A percentile compares a stretch with the other conserved stretches of the same genome.
Evolutionary conservation across 2,113 vertebrate species (phyloP).

Genomic region (Otocyon megalotis): DNA sequence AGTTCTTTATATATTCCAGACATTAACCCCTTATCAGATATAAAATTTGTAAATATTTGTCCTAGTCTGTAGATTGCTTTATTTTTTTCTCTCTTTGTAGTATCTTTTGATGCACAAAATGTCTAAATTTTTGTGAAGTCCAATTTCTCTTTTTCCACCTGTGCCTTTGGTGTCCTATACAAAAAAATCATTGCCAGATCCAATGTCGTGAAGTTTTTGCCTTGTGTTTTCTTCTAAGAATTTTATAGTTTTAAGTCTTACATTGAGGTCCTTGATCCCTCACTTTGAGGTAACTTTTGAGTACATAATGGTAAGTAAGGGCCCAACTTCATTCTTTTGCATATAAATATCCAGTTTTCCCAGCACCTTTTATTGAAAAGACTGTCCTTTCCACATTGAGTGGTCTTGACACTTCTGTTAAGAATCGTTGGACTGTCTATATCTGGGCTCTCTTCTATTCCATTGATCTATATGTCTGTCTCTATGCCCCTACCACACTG

Average conservation of each 20-base stretch:
- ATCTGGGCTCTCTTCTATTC: background rate
- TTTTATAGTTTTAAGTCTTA: constrained; percentile 12
- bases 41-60: background rate
- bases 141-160: background rate
- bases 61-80: background rate
- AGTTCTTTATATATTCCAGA: background rate
- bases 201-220: background rate
- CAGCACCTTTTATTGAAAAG: background rate
- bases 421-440: background rate
- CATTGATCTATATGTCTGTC: background rate
- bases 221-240: background rate
- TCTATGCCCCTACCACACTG: background rate
- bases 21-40: background rate
- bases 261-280: background rate
- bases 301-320: background rate
- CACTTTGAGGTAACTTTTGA: background rate
- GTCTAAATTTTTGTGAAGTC: background rate
- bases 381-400: background rate
- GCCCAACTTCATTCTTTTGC: background rate
- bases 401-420: background rate
- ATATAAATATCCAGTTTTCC: background rate
- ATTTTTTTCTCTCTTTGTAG: background rate
- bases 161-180: background rate
- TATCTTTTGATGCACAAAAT: background rate
- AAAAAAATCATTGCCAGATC: background rate